Evolutionary conservation across 2,797 vertebrate genomes (phyloP).

Genomic region (Sternarchorhynchus goeldii): DNA sequence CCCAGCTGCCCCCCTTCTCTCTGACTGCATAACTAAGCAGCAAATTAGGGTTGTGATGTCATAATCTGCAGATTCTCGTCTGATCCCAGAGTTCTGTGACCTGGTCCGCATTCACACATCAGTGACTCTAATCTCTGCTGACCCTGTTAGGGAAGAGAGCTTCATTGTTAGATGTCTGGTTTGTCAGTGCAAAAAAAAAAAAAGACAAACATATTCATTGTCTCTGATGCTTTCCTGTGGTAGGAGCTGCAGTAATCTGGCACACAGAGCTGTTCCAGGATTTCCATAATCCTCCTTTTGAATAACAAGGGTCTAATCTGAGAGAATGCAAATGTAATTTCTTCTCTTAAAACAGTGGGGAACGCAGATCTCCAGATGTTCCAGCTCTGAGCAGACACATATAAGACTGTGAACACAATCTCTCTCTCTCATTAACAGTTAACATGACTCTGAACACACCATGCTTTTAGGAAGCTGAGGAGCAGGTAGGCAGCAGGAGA

Average conservation of each 20-base stretch:
- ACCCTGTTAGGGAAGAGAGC: constrained; percentile 71
- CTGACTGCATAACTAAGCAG: constrained; percentile 29
- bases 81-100: constrained; percentile 61
- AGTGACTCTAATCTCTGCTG: constrained; percentile 71
- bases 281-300: constrained; percentile 77
- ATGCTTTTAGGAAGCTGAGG: neutral
- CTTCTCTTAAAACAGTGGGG: too few relatives aligned
- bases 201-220: constrained; percentile 73
- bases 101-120: constrained; percentile 53
- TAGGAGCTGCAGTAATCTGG: constrained; percentile 69
- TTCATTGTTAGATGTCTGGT: constrained; percentile 67
- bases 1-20: constrained; percentile 19
- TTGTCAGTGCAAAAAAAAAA: constrained; percentile 66
- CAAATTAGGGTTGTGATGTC: constrained; percentile 61
- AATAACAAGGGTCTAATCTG: constrained; percentile 71
- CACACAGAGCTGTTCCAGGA: constrained; percentile 64
- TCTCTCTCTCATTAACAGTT: neutral
- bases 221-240: constrained; percentile 61
- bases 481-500: too few relatives aligned
- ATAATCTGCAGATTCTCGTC: constrained; percentile 65
- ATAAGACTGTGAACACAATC: neutral
- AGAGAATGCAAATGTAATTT: constrained; percentile 41
- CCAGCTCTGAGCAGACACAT: neutral
- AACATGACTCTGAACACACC: constrained; percentile 9
- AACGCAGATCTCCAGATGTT: neutral